A percentile compares a stretch with the other conserved stretches of the same genome.
Conservation (phyloP, 2,113 vertebrate genomes). For the Petrocephalus zakoni region DNA sequence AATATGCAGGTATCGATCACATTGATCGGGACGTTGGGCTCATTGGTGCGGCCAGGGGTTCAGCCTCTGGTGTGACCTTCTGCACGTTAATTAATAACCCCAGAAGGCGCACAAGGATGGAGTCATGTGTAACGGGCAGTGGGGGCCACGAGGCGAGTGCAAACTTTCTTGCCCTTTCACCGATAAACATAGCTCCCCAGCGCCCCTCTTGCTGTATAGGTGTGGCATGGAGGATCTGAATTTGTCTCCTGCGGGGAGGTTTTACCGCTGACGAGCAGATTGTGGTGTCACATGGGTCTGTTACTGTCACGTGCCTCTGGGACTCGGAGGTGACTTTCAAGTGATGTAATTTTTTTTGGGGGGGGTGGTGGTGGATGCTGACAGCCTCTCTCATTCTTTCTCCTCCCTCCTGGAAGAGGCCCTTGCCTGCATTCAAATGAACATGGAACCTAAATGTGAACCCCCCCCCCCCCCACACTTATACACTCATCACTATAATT, state of each 20-base stretch:
- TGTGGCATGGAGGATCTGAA: not conserved
- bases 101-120: not conserved
- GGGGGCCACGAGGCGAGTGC: not conserved
- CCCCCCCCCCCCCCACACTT: not conserved
- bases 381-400: not conserved
- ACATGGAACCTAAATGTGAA: not conserved
- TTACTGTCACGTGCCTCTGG: not conserved
- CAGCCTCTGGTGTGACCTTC: not conserved
- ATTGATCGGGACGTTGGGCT: not conserved
- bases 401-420: not conserved
- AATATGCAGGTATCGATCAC: not conserved
- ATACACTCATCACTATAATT: not conserved
- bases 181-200: not conserved
- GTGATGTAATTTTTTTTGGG: not conserved
- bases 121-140: not conserved
- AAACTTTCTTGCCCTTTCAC: not conserved
- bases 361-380: not conserved
- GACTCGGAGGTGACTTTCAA: not conserved
- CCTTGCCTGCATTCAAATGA: not conserved
- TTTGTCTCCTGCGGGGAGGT: not conserved
- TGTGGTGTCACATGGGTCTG: not conserved
- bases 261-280: not conserved
- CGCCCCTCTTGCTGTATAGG: not conserved
- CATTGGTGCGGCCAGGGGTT: not conserved
- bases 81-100: conserved; percentile 18